Conservation (phyloP, 2,797 vertebrate genomes). For the Pseudomugil tenellus region DNA sequence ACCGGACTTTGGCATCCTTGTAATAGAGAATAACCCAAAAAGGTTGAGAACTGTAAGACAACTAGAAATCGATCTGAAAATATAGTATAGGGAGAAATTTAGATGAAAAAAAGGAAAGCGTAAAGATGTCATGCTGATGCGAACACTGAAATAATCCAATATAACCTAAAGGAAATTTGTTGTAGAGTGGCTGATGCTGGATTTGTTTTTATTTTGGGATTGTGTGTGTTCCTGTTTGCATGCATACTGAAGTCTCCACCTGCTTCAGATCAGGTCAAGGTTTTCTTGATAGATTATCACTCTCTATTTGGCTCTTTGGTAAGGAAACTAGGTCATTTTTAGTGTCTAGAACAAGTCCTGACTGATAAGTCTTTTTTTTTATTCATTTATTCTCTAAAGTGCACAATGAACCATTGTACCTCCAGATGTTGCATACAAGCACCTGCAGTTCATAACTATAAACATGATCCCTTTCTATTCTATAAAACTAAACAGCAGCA, state of each 20-base stretch:
- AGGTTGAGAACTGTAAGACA: neutral
- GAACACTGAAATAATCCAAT: neutral
- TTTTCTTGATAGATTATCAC: slow-evolving; percentile 53
- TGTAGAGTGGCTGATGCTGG: neutral
- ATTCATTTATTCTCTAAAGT: slow-evolving; percentile 1
- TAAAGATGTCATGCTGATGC: neutral
- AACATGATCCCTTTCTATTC: neutral
- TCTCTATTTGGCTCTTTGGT: slow-evolving; percentile 56
- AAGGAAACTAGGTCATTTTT: slow-evolving; percentile 31
- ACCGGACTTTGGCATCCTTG: too few relatives aligned
- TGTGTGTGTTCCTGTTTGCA: slow-evolving; percentile 1
- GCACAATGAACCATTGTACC: slow-evolving; percentile 22
- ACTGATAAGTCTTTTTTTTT: slow-evolving; percentile 22
- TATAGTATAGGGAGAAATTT: neutral
- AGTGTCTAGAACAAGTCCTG: slow-evolving; percentile 29
- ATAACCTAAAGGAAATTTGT: too few relatives aligned
- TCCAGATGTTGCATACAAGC: slow-evolving; percentile 14
- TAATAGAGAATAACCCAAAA: neutral
- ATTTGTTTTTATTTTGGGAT: neutral
- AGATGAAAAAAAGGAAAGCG: too few relatives aligned
- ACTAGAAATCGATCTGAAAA: neutral
- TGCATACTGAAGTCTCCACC: neutral
- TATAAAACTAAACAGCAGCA: slow-evolving; percentile 22
- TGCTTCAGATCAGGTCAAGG: slow-evolving; percentile 41
- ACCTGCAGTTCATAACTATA: neutral